Percentiles rank a stretch among this genome's conserved stretches.
Conservation (phyloP, 2,797 vertebrate species). For the Acanthis flammea region DNA sequence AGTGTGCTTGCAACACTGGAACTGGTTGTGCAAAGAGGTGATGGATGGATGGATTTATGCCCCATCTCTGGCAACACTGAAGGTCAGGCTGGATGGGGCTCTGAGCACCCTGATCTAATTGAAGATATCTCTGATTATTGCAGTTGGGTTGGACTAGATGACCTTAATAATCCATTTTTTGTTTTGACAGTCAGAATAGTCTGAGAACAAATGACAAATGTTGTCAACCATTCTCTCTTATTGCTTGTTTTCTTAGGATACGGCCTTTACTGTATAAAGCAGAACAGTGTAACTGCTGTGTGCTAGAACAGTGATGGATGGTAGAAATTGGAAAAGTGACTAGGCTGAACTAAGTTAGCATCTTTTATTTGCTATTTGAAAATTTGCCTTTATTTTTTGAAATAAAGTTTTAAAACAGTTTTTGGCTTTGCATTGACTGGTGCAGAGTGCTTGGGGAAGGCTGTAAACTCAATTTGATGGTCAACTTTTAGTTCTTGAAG, state of each 20-base stretch:
- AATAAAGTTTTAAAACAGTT: not conserved
- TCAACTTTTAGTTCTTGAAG: not conserved
- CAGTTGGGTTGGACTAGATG: not conserved
- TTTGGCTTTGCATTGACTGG: not conserved
- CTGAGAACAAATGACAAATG: not conserved
- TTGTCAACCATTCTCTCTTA: not conserved
- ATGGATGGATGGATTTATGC: not conserved
- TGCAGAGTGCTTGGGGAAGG: not conserved
- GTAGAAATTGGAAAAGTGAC: not conserved
- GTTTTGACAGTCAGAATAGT: not conserved
- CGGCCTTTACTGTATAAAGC: not conserved
- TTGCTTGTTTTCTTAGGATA: not conserved
- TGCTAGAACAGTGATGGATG: not conserved
- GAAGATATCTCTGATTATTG: not conserved
- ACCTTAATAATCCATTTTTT: not conserved
- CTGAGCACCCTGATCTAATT: not conserved
- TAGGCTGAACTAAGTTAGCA: not conserved
- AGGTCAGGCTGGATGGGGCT: not conserved
- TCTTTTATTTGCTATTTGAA: not conserved
- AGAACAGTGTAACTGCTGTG: not conserved
- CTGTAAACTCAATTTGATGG: not conserved
- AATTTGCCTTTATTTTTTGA: not conserved
- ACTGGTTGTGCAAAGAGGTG: not conserved
- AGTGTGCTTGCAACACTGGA: not conserved
- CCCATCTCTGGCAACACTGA: not conserved